Percentiles rank a stretch among this genome's conserved stretches.
Conservation (phyloP, 2,888 invertebrate species). For the Pammene fasciana region DNA sequence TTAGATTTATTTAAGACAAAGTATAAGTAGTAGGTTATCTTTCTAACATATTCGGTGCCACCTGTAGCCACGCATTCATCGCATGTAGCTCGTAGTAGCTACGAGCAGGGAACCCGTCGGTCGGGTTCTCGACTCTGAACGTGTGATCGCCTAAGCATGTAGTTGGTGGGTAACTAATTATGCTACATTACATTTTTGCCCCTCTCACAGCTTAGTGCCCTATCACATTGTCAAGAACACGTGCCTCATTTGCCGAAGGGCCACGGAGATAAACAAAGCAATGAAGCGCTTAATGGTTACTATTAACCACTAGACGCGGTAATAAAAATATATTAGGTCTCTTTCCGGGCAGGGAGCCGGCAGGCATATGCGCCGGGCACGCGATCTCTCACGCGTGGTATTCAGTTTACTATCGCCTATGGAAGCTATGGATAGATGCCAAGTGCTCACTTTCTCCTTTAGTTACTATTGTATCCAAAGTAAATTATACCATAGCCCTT, state of each 20-base stretch:
- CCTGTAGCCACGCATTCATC: too few species aligned
- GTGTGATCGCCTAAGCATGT: too few species aligned
- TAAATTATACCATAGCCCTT: too few species aligned
- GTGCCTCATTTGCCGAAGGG: conserved; percentile 29
- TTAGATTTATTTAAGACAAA: too few species aligned
- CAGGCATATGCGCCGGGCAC: conserved; percentile 59
- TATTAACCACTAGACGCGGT: conserved; percentile 64
- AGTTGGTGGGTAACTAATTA: neutral
- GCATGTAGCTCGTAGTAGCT: too few species aligned
- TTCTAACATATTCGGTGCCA: too few species aligned
- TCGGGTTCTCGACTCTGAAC: too few species aligned
- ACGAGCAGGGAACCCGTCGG: too few species aligned
- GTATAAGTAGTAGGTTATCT: too few species aligned
- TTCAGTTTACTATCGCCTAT: conserved; percentile 64
- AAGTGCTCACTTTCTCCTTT: neutral
- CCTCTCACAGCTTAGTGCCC: conserved; percentile 21
- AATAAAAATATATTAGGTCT: conserved; percentile 74
- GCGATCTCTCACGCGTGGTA: conserved; percentile 61
- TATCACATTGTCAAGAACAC: conserved; percentile 38
- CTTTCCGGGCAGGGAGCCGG: conserved; percentile 50
- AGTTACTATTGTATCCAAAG: too few species aligned
- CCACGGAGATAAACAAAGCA: conserved; percentile 62
- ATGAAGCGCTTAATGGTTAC: conserved; percentile 63
- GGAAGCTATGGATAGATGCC: conserved; percentile 16
- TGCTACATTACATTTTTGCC: conserved; percentile 10